Percentiles rank a stretch among this genome's conserved stretches.
These are phyloP conservation scores for Agrilus cyanescens DNA, from an alignment of 2,888 invertebrate genomes.

Conservation along the genomic window DNA sequence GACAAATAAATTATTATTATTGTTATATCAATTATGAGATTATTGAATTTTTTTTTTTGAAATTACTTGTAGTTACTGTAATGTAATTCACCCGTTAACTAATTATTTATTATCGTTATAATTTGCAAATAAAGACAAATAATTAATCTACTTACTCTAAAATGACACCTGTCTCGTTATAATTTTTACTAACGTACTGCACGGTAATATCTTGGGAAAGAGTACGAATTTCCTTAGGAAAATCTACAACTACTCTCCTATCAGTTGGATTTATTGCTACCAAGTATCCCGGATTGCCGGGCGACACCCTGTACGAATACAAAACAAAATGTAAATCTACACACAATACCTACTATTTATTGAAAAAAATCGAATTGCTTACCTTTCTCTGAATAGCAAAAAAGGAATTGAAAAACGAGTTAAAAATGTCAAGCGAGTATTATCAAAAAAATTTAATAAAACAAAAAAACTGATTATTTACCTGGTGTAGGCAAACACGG, in stretches of 20 bases:
- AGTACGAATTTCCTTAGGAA: constrained; percentile 36
- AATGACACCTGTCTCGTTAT: constrained; percentile 33
- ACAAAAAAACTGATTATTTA: constrained; percentile 31
- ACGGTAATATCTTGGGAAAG: constrained; percentile 49
- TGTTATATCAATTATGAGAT: no score
- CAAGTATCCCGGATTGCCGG: constrained; percentile 64
- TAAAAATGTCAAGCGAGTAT: neutral
- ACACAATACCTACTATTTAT: no score
- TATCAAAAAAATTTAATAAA: constrained; percentile 2
- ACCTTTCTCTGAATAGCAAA: constrained; percentile 2
- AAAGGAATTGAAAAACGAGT: neutral
- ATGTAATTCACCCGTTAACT: no score
- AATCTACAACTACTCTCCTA: constrained; percentile 40
- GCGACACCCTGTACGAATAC: constrained; percentile 45
- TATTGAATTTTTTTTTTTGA: no score
- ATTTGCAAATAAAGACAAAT: no score
- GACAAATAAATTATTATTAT: constrained; percentile 20
- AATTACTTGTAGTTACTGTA: no score
- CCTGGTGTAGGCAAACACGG: constrained; percentile 59
- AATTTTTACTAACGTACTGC: constrained; percentile 43
- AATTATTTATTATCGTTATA: constrained; percentile 5
- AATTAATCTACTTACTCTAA: constrained; percentile 30
- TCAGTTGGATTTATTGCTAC: constrained; percentile 56
- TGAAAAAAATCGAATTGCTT: no score
- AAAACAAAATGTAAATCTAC: neutral